These are phyloP conservation scores for Salmo trutta DNA, from an alignment of 2,797 vertebrate species.

Conservation along the genomic window DNA sequence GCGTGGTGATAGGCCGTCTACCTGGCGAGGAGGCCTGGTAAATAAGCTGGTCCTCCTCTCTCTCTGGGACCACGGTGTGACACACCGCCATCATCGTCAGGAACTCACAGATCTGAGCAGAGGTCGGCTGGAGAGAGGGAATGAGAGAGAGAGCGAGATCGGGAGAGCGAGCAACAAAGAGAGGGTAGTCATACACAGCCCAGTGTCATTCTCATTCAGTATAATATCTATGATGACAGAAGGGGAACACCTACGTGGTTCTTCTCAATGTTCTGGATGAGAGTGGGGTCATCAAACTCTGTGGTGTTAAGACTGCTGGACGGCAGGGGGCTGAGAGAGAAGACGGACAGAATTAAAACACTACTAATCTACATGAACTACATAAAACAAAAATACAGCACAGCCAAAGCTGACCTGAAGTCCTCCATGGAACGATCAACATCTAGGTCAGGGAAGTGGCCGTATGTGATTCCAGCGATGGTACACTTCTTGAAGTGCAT, in stretches of 20 bases:
- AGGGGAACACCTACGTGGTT: conserved; percentile 77
- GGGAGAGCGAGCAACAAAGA: too few relatives aligned
- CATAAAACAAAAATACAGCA: background rate
- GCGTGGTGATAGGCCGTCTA: conserved; percentile 43
- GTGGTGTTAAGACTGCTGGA: conserved; percentile 83
- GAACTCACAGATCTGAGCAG: conserved; percentile 93
- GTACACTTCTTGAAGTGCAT: conserved; percentile 98
- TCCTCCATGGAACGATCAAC: conserved; percentile 95
- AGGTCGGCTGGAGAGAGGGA: conserved; percentile 79
- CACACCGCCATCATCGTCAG: conserved; percentile 96
- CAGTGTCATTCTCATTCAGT: background rate
- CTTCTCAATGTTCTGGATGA: conserved; percentile 94
- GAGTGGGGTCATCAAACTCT: conserved; percentile 94
- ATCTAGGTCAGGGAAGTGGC: conserved; percentile 95
- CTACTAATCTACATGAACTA: background rate
- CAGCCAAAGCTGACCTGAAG: conserved; percentile 82
- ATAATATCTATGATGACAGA: background rate
- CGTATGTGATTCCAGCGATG: conserved; percentile 92
- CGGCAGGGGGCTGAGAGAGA: conserved; percentile 80
- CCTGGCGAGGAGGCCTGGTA: conserved; percentile 97
- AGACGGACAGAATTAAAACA: background rate
- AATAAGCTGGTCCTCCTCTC: conserved; percentile 85
- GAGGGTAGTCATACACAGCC: conserved; percentile 1
- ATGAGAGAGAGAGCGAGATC: background rate
- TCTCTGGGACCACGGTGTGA: conserved; percentile 96